These are phyloP conservation scores for Drosophila fuyamai DNA, from an alignment of 1,140 invertebrate species.

Conservation along the genomic window DNA sequence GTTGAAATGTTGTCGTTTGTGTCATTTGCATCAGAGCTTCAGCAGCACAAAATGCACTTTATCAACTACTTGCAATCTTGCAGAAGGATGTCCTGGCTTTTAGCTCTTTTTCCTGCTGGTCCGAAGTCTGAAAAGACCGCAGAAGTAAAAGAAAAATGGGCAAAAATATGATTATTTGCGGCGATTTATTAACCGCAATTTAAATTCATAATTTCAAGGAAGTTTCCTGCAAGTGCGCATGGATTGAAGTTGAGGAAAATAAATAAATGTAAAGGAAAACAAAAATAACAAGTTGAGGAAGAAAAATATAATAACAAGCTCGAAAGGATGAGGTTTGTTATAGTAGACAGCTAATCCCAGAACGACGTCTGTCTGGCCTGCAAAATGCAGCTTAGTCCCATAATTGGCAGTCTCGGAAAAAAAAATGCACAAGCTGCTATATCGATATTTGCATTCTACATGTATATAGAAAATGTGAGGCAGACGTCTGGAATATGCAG, in stretches of 20 bases:
- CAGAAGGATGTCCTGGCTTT: slow-evolving; percentile 34
- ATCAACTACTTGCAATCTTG: slow-evolving; percentile 66
- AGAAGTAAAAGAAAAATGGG: slow-evolving; percentile 35
- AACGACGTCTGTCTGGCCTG: slow-evolving; percentile 65
- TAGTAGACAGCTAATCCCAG: slow-evolving; percentile 57
- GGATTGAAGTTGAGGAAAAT: slow-evolving; percentile 5
- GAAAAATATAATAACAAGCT: slow-evolving; percentile 18
- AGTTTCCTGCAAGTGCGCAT: slow-evolving; percentile 47
- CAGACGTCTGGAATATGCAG: slow-evolving; percentile 58
- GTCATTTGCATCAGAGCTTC: slow-evolving; percentile 51
- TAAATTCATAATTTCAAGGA: slow-evolving; percentile 77
- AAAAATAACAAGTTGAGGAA: slow-evolving; percentile 1
- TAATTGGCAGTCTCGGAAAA: slow-evolving; percentile 56
- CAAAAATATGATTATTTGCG: slow-evolving; percentile 51
- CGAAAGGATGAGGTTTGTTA: slow-evolving; percentile 3
- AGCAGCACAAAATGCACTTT: slow-evolving; percentile 68
- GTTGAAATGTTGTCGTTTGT: slow-evolving; percentile 58
- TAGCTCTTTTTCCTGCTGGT: slow-evolving; percentile 8
- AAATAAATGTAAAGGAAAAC: slow-evolving; percentile 11
- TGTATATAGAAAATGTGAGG: slow-evolving; percentile 4
- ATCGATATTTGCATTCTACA: slow-evolving; percentile 28
- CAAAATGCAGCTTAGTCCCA: slow-evolving; percentile 70
- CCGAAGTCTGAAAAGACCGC: background rate
- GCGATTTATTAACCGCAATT: slow-evolving; percentile 74
- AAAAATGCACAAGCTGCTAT: slow-evolving; percentile 27